These are phyloP conservation scores for Ochropleura leucogaster DNA, from an alignment of 2,888 invertebrate species.

Conservation along the genomic window DNA sequence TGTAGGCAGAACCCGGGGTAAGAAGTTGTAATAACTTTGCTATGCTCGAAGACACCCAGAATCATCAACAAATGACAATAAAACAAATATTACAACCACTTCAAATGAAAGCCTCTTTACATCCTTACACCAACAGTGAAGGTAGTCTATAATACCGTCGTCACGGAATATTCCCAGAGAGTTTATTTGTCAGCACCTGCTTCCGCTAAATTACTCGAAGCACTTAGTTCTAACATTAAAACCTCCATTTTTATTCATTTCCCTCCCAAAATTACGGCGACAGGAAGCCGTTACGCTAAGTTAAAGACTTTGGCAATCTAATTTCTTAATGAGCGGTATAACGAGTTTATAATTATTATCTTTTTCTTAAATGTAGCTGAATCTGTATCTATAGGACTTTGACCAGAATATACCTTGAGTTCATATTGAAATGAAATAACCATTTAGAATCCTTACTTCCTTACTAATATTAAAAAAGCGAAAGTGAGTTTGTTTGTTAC, in stretches of 20 bases:
- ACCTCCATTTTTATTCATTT: slow-evolving; percentile 10
- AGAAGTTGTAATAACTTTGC: neutral
- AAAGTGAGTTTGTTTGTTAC: no score
- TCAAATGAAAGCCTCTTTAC: neutral
- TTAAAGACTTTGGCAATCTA: neutral
- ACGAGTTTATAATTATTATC: neutral
- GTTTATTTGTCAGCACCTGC: slow-evolving; percentile 17
- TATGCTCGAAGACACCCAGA: neutral
- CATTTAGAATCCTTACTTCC: no score
- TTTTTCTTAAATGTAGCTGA: neutral
- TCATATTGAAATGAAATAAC: neutral
- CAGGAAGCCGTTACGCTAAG: slow-evolving; percentile 9
- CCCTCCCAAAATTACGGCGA: neutral
- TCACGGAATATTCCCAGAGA: slow-evolving; percentile 15
- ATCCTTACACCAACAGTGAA: neutral
- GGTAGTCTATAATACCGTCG: neutral
- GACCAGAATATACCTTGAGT: no score
- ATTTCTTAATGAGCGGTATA: neutral
- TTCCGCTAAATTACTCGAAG: neutral
- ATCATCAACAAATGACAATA: neutral
- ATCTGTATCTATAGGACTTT: neutral
- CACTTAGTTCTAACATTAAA: slow-evolving; percentile 22
- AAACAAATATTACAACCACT: neutral
- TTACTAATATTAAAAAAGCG: no score
- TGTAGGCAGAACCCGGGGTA: neutral